Evolutionary conservation across 2,113 vertebrate species (phyloP).

Genomic region (Lethenteron reissneri): DNA sequence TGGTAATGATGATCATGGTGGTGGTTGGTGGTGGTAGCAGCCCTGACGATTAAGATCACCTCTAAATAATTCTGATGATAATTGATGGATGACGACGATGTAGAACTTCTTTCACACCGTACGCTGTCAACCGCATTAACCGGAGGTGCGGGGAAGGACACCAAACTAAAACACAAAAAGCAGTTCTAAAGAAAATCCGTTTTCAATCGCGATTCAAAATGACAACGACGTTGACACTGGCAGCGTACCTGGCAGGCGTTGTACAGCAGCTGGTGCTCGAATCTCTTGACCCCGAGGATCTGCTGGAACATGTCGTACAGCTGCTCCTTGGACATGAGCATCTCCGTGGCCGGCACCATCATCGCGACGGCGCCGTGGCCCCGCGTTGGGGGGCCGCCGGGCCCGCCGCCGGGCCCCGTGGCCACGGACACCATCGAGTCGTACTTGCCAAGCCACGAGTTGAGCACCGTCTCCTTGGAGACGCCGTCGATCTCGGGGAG

Average conservation of each 20-base stretch:
- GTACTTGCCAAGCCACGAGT: constrained; percentile 88
- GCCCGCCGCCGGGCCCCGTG: neutral
- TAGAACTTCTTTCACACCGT: too few relatives aligned
- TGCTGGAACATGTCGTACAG: constrained; percentile 97
- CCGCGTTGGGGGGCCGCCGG: neutral
- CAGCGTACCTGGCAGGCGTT: constrained; percentile 66
- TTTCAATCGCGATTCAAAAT: too few relatives aligned
- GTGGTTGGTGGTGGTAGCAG: too few relatives aligned
- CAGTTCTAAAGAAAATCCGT: too few relatives aligned
- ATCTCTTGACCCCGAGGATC: constrained; percentile 67
- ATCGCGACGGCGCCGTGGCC: neutral
- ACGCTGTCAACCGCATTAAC: too few relatives aligned
- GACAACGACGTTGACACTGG: too few relatives aligned
- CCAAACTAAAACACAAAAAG: too few relatives aligned
- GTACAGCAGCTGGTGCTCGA: constrained; percentile 88
- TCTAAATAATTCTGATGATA: too few relatives aligned
- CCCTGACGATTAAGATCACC: too few relatives aligned
- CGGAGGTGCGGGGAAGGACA: too few relatives aligned
- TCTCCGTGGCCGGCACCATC: constrained; percentile 37
- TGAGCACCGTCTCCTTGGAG: constrained; percentile 91
- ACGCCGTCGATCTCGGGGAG: constrained; percentile 82
- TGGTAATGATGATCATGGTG: too few relatives aligned
- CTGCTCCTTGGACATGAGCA: constrained; percentile 92
- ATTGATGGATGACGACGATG: too few relatives aligned
- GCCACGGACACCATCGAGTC: constrained; percentile 35